phyloP scores from a whole-genome alignment of 2,797 vertebrate species.

The Neoniphon sammara region DNA sequence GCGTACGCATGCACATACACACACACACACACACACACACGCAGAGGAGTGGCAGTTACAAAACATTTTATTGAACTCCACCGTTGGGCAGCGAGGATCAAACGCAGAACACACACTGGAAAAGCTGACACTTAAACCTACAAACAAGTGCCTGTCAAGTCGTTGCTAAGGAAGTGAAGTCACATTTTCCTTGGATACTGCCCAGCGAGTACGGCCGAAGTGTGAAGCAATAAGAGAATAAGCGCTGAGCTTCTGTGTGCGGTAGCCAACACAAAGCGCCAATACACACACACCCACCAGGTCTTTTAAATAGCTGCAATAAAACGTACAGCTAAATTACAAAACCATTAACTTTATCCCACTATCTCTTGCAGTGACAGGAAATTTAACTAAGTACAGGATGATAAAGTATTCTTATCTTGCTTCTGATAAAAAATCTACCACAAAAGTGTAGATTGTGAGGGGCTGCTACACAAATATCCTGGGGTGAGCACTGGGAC shows the following conservation, averaged over 20 bases:
- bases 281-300: conserved; percentile 47
- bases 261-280: conserved; percentile 64
- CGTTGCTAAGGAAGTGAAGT: conserved; percentile 80
- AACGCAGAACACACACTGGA: conserved; percentile 70
- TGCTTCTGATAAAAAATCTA: background rate
- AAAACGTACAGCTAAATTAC: conserved; percentile 23
- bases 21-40: conserved; percentile 8
- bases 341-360: background rate
- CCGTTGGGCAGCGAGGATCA: conserved; percentile 50
- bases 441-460: background rate
- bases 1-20: background rate
- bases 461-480: background rate
- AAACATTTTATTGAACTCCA: conserved; percentile 48
- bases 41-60: conserved; percentile 9
- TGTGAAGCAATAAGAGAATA: conserved; percentile 76
- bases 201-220: conserved; percentile 66
- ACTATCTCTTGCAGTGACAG: conserved; percentile 27
- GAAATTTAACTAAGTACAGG: conserved; percentile 31
- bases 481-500: conserved; percentile 11
- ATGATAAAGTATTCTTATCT: conserved; percentile 24
- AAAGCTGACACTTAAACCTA: conserved; percentile 75
- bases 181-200: conserved; percentile 78
- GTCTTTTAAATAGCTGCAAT: conserved; percentile 41
- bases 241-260: conserved; percentile 76
- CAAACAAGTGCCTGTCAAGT: conserved; percentile 76